A percentile compares a stretch with the other conserved stretches of the same genome.
phyloP scores from a whole-genome alignment of 2,888 invertebrate genomes.

The Carterocephalus palaemon region DNA sequence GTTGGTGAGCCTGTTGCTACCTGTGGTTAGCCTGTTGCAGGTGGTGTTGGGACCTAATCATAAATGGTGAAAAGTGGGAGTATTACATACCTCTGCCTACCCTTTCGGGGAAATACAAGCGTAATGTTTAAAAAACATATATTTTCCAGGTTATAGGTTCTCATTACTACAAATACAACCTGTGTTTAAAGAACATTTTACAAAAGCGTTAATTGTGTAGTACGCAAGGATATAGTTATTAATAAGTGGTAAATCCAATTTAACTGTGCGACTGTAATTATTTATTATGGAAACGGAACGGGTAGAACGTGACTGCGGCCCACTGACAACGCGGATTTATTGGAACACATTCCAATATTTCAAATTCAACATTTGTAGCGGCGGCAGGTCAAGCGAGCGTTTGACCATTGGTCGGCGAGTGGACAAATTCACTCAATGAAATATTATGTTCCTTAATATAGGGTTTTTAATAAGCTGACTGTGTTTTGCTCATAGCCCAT shows the following conservation, averaged over 20 bases:
- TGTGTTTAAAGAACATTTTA: no score
- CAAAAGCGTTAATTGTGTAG: conserved; percentile 3
- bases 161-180: no score
- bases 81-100: no score
- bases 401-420: not conserved
- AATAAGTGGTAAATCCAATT: conserved; percentile 31
- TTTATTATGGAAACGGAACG: conserved; percentile 67
- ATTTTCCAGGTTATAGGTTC: no score
- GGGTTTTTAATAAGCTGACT: not conserved
- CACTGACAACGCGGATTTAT: conserved; percentile 15
- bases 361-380: conserved; percentile 17
- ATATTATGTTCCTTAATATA: conserved; percentile 4
- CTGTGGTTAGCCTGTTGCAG: no score
- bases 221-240: conserved; percentile 42
- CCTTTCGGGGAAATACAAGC: no score
- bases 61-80: no score
- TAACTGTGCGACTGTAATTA: conserved; percentile 34
- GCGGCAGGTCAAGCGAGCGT: conserved; percentile 1
- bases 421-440: not conserved
- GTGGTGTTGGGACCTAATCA: no score
- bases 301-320: conserved; percentile 42
- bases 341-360: conserved; percentile 18
- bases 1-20: no score
- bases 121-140: no score
- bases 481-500: no score